A percentile compares a stretch with the other conserved stretches of the same genome.
Evolutionary conservation across 2,888 invertebrate genomes (phyloP).

Genomic region (Nematopogon swammerdamellus): DNA sequence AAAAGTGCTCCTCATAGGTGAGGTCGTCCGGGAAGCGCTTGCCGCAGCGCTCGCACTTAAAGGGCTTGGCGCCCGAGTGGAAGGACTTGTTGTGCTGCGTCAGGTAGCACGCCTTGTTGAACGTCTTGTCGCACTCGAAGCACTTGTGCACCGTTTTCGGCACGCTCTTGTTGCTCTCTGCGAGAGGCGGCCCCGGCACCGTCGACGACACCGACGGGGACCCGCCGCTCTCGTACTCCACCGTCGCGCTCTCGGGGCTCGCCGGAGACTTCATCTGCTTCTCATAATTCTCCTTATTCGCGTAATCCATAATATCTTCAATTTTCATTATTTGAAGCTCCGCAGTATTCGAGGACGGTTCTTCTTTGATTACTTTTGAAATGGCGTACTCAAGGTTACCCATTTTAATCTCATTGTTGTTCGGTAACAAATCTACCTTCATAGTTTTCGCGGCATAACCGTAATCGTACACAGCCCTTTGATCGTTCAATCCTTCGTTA

Average conservation of each 20-base stretch:
- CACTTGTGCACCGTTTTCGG: constrained; percentile 60
- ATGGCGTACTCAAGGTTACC: constrained; percentile 23
- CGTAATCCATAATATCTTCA: constrained; percentile 49
- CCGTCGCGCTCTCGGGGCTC: constrained; percentile 45
- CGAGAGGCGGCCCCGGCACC: constrained; percentile 37
- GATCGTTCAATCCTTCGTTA: constrained; percentile 29
- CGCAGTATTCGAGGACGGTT: no score
- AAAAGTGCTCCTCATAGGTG: constrained; percentile 69
- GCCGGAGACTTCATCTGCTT: constrained; percentile 47
- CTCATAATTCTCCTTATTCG: constrained; percentile 51
- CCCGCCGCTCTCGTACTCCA: constrained; percentile 30
- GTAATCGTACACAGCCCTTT: constrained; percentile 36
- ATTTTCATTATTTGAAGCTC: constrained; percentile 43
- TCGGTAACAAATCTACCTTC: constrained; percentile 27
- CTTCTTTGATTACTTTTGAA: not conserved
- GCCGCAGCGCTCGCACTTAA: constrained; percentile 80
- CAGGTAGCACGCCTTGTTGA: constrained; percentile 83
- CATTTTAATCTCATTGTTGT: constrained; percentile 21
- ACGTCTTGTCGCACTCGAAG: constrained; percentile 77
- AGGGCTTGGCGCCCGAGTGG: constrained; percentile 83
- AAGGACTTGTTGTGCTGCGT: constrained; percentile 90
- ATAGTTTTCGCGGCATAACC: constrained; percentile 30
- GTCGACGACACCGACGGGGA: constrained; percentile 40
- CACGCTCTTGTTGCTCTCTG: constrained; percentile 29
- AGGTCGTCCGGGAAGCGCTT: constrained; percentile 75